These are phyloP conservation scores for Grallaria varia DNA, from an alignment of 2,113 vertebrate species.

Conservation along the genomic window DNA sequence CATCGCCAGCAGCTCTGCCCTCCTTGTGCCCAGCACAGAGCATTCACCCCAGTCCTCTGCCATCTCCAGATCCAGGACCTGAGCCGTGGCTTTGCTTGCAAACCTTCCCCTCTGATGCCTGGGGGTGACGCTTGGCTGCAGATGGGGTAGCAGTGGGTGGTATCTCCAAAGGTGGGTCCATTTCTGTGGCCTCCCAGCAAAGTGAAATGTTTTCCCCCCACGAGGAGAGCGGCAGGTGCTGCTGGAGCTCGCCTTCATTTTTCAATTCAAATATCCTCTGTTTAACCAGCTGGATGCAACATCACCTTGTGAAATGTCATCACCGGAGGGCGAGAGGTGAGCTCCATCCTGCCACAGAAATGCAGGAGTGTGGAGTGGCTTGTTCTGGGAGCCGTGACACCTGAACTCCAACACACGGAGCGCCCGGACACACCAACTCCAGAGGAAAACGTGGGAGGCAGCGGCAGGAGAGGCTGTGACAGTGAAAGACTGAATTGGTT, in stretches of 20 bases:
- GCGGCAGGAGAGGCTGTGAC: not conserved
- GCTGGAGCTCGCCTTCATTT: not conserved
- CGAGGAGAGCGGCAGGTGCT: accelerated
- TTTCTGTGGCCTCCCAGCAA: not conserved
- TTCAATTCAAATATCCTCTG: not conserved
- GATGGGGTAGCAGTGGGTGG: not conserved
- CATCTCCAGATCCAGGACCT: not conserved
- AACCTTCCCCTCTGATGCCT: not conserved
- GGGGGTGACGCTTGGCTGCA: not conserved
- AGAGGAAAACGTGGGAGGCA: accelerated
- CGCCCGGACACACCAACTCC: not conserved
- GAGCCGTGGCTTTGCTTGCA: not conserved
- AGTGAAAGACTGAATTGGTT: not conserved
- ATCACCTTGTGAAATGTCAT: not conserved
- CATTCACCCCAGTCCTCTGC: not conserved
- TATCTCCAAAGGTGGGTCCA: not conserved
- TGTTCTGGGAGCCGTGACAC: not conserved
- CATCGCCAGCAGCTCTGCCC: not conserved
- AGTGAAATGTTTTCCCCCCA: not conserved
- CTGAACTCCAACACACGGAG: no score
- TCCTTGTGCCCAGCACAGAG: not conserved
- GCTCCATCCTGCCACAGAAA: accelerated
- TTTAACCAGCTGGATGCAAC: not conserved
- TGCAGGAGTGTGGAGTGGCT: accelerated
- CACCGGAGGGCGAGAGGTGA: not conserved